phyloP scores from a whole-genome alignment of 2,113 vertebrate genomes.

The Dolichallabes microphthalmus region DNA sequence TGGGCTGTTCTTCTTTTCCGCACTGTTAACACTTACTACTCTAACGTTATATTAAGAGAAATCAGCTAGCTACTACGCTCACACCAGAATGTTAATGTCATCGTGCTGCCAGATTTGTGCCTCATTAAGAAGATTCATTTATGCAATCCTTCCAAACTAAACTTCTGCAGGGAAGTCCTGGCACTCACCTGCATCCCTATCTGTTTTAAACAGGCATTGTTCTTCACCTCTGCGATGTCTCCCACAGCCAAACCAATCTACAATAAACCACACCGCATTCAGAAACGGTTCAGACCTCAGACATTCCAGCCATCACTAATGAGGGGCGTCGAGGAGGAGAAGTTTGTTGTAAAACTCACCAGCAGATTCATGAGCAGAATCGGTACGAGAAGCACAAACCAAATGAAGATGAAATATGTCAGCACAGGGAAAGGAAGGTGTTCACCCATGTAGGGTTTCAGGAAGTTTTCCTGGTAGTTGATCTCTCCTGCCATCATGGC shows the following conservation, averaged over 20 bases:
- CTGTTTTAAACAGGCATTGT: constrained; percentile 81
- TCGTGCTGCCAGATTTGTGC: neutral
- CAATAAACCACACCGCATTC: constrained; percentile 1
- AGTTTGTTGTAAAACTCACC: constrained; percentile 65
- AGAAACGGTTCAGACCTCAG: neutral
- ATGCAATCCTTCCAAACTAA: neutral
- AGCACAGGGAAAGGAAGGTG: constrained; percentile 73
- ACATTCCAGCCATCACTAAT: neutral
- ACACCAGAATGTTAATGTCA: neutral
- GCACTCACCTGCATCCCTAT: constrained; percentile 83
- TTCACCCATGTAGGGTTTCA: constrained; percentile 68
- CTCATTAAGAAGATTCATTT: neutral
- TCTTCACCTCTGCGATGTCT: constrained; percentile 85
- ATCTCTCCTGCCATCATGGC: constrained; percentile 88
- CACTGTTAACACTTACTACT: neutral
- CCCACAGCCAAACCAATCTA: constrained; percentile 88
- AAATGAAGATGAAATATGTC: constrained; percentile 74
- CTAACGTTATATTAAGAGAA: neutral
- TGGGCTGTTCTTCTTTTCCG: neutral
- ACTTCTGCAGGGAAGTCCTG: neutral
- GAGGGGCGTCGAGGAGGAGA: neutral
- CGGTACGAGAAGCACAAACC: constrained; percentile 80
- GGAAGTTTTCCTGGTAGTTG: constrained; percentile 81
- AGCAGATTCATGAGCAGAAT: constrained; percentile 88
- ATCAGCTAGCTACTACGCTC: neutral